These are phyloP conservation scores for Nemopilema nomurai DNA, from an alignment of 30 jellyfish, hydroid and myxozoan species.

Conservation along the genomic window DNA sequence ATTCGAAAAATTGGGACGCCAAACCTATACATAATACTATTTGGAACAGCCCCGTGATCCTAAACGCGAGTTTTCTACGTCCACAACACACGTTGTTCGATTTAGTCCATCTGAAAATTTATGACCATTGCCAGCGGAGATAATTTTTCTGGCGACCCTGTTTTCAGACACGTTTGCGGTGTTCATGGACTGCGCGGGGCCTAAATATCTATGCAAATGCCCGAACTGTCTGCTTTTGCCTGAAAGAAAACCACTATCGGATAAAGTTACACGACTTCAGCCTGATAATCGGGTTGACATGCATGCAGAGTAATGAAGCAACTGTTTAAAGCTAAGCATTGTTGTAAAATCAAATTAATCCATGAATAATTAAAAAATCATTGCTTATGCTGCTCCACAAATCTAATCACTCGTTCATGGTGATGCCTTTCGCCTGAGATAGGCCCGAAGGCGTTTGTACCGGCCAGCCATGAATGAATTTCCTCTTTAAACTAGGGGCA, in stretches of 20 bases:
- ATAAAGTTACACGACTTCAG: background rate
- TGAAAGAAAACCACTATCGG: background rate
- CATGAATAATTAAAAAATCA: background rate
- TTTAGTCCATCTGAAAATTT: background rate
- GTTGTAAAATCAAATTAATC: background rate
- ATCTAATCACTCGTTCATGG: constrained; percentile 2
- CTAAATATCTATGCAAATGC: background rate
- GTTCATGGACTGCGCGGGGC: background rate
- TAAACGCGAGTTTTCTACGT: too few species aligned
- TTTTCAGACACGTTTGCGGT: background rate
- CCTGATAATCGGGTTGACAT: background rate
- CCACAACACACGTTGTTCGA: too few species aligned
- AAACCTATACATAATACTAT: too few species aligned
- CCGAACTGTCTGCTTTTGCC: background rate
- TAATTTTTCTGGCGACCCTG: background rate
- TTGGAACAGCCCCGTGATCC: too few species aligned
- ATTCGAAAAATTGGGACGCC: too few species aligned
- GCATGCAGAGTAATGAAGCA: background rate
- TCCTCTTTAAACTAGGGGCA: background rate
- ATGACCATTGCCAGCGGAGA: background rate
- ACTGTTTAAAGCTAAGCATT: background rate
- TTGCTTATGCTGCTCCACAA: constrained; percentile 20
- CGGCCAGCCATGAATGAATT: background rate
- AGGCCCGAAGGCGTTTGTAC: background rate
- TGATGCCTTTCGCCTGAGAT: background rate